phyloP scores from a whole-genome alignment of 2,797 vertebrate species.

The Caiman crocodilus region DNA sequence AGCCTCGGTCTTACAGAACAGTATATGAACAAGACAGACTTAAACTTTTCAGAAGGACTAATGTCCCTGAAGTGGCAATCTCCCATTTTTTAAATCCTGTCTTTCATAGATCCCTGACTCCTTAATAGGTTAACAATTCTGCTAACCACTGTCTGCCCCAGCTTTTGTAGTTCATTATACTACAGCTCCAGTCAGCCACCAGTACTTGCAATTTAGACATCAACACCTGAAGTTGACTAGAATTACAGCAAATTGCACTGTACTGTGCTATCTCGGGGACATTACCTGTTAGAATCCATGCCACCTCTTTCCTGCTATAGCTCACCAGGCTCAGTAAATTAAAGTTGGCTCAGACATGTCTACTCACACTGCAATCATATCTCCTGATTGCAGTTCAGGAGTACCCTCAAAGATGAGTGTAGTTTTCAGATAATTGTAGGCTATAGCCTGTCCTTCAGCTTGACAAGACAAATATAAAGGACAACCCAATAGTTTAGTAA shows the following conservation, averaged over 20 bases:
- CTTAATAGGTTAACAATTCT: neutral
- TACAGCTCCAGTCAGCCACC: neutral
- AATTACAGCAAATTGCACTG: neutral
- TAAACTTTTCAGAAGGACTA: neutral
- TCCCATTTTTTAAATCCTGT: neutral
- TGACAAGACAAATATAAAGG: neutral
- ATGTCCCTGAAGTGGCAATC: neutral
- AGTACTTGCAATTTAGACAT: neutral
- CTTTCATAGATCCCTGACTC: neutral
- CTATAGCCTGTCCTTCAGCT: neutral
- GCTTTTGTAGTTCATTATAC: neutral
- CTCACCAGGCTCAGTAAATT: neutral
- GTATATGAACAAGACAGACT: neutral
- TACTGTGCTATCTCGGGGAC: neutral
- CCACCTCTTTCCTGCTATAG: neutral
- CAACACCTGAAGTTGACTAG: neutral
- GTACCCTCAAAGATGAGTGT: neutral
- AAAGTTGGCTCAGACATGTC: neutral
- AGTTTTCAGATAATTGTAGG: neutral
- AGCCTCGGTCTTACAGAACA: neutral
- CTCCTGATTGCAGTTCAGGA: neutral
- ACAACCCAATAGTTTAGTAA: neutral
- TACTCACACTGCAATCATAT: neutral
- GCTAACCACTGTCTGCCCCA: neutral
- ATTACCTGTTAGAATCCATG: neutral